Conservation (phyloP, 1,140 invertebrate genomes). For the Amphibalanus amphitrite region DNA sequence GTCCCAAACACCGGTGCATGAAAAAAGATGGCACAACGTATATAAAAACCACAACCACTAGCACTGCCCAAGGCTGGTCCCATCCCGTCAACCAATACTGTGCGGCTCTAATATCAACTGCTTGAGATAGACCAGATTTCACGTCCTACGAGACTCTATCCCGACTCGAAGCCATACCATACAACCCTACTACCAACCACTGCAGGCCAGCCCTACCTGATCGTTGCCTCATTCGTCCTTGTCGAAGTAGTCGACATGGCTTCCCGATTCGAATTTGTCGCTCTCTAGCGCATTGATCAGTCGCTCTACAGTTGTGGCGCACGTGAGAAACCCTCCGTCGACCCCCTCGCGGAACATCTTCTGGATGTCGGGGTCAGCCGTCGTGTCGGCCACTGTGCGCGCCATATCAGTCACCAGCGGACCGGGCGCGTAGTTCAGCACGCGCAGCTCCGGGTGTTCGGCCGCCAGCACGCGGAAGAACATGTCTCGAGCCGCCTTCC, state of each 20-base stretch:
- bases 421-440: conserved; percentile 85
- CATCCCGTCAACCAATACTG: no score
- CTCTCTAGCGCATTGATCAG: conserved; percentile 47
- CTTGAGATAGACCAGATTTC: no score
- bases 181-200: no score
- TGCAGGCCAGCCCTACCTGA: no score
- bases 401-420: conserved; percentile 85
- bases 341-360: conserved; percentile 40
- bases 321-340: conserved; percentile 44
- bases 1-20: no score
- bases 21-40: no score
- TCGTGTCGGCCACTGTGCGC: conserved; percentile 35
- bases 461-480: conserved; percentile 63
- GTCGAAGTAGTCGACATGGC: conserved; percentile 77
- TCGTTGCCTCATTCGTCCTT: conserved; percentile 15
- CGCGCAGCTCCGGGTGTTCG: conserved; percentile 51
- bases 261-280: conserved; percentile 59
- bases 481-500: conserved; percentile 82
- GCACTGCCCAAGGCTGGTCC: no score
- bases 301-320: conserved; percentile 53
- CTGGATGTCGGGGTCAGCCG: conserved; percentile 36
- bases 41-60: no score
- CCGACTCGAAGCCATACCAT: no score
- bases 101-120: no score
- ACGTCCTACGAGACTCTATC: no score